Evolutionary conservation across 2,888 invertebrate species (phyloP), one percentile per base, ranked within the genome.

Genomic region (Dione vanillae): DNA sequence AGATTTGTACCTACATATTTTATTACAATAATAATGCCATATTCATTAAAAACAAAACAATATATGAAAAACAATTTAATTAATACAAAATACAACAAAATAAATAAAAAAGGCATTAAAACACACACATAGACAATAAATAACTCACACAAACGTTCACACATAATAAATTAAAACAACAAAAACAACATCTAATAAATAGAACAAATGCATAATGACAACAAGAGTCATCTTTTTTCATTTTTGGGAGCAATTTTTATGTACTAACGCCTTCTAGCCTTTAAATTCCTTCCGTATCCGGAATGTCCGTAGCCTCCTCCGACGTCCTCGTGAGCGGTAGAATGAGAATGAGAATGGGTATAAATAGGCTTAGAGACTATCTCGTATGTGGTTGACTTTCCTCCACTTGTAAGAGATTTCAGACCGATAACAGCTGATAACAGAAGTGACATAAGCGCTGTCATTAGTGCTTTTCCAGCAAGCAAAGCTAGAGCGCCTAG

Each of bases 381-480:
- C 88, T 97, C 97, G 82, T 97, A 97, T 0, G 97, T 97, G 10
- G 97, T 96, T 11, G 96, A 94, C 80, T 96, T 96, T 74, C 95
- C 95, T 0, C 96, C 96, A 3, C 95, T 94, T 0, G 96, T 94
- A 19, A 97, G 85, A 0, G 96, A 94, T 80, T 97, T 97, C 69
- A 97, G 89, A 0, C 97, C 97, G 69, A 97, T 94, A 73, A 97
- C 95, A 0, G 96, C 96, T 0, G 97, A 96, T 0, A 97, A 88
- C 76, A 97, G 95, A 0, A 97, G 91, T 0, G 97, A 97, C 94
- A 97, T 96, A 69, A 97, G 84, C 1, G 96, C 96, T 0, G 97
- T 96, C 96, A 97, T 96, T 19, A 97, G 84, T 0, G 97, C 97
- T 84, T 97, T 97, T 11, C 97, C 97, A 10, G 97, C 97, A 47